A percentile compares a stretch with the other conserved stretches of the same genome.
Evolutionary conservation across 2,888 invertebrate genomes (phyloP).

Genomic region (Xylota segnis): DNA sequence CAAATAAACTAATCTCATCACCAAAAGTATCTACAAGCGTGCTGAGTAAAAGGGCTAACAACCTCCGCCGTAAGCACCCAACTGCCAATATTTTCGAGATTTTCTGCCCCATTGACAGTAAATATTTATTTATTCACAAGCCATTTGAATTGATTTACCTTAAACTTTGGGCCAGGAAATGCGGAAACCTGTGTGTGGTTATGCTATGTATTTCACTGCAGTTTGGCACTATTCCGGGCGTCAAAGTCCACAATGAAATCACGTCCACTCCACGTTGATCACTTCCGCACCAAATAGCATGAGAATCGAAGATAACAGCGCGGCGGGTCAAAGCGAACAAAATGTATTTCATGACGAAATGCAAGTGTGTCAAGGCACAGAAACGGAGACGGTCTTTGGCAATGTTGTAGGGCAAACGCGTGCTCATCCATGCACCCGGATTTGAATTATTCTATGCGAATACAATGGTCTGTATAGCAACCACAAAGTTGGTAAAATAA

Average conservation of each 20-base stretch:
- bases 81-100: neutral
- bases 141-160: constrained; percentile 43
- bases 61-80: neutral
- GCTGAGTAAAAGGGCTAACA: constrained; percentile 30
- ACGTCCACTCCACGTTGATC: constrained; percentile 22
- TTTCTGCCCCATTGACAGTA: neutral
- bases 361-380: constrained; percentile 50
- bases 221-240: constrained; percentile 41
- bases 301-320: constrained; percentile 10
- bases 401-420: constrained; percentile 14
- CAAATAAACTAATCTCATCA: constrained; percentile 9
- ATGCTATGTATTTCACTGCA: constrained; percentile 16
- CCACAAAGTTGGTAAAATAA: constrained; percentile 5
- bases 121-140: constrained; percentile 43
- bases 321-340: neutral
- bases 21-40: neutral
- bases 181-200: constrained; percentile 7
- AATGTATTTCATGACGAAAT: constrained; percentile 21
- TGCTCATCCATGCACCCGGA: constrained; percentile 29
- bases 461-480: neutral
- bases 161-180: constrained; percentile 49
- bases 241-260: constrained; percentile 20
- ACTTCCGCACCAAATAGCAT: constrained; percentile 39
- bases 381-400: constrained; percentile 21
- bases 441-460: constrained; percentile 4